A percentile compares a stretch with the other conserved stretches of the same genome.
Conservation (phyloP, 2,797 vertebrate genomes). For the Scleropages formosus region DNA sequence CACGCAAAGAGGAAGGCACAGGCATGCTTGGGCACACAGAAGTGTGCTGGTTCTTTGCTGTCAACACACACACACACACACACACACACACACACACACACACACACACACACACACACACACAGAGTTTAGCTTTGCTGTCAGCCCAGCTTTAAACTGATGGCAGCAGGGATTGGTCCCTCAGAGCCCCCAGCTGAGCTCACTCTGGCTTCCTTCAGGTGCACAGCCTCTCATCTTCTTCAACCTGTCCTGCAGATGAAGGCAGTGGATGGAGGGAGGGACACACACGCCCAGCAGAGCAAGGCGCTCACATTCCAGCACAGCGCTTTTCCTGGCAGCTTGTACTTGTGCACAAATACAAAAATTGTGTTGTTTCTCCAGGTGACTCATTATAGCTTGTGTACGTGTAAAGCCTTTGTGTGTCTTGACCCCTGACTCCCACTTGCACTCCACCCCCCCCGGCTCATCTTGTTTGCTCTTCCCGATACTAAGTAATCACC, state of each 20-base stretch:
- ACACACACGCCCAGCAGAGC: no score
- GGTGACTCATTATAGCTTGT: neutral
- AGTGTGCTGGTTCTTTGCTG: neutral
- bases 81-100: neutral
- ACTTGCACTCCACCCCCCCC: no score
- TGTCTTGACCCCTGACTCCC: slow-evolving; percentile 23
- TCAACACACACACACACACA: no score
- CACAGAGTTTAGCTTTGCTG: neutral
- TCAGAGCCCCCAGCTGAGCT: neutral
- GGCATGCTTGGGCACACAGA: neutral
- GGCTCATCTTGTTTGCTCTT: slow-evolving; percentile 10
- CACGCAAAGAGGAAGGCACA: no score
- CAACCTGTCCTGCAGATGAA: neutral
- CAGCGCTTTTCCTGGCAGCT: no score
- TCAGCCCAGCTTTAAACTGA: neutral
- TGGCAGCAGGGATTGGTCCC: no score
- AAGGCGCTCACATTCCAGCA: no score
- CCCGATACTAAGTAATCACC: slow-evolving; percentile 19
- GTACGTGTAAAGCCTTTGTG: slow-evolving; percentile 10
- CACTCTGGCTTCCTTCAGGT: neutral
- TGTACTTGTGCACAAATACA: neutral
- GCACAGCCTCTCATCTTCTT: neutral
- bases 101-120: neutral
- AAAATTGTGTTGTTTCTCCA: neutral
- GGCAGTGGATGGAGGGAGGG: no score